phyloP scores from a whole-genome alignment of 2,888 invertebrate species.

The Eilema griseolum region DNA sequence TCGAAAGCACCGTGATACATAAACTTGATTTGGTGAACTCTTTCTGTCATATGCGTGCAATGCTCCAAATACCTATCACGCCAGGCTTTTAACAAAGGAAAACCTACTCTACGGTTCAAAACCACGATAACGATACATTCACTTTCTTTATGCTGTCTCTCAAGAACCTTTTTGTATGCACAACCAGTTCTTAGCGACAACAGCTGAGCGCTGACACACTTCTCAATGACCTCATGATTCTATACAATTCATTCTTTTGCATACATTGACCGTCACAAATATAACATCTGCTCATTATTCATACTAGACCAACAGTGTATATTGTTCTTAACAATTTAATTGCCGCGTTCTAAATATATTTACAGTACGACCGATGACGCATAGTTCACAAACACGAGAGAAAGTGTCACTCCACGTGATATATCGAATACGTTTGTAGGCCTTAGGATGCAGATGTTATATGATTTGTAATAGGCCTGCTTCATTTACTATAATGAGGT shows the following conservation, averaged over 20 bases:
- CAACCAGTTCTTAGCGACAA: conserved; percentile 57
- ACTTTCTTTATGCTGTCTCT: conserved; percentile 73
- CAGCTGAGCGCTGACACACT: conserved; percentile 61
- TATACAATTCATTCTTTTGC: conserved; percentile 23
- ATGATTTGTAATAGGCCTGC: neutral
- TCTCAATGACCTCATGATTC: conserved; percentile 31
- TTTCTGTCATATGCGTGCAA: conserved; percentile 13
- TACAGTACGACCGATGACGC: conserved; percentile 53
- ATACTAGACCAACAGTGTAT: conserved; percentile 41
- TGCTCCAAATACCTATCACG: conserved; percentile 31
- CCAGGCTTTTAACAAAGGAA: conserved; percentile 46
- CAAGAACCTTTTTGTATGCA: conserved; percentile 70
- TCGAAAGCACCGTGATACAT: neutral
- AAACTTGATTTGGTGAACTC: conserved; percentile 6
- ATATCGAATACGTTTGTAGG: conserved; percentile 35
- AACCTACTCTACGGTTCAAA: conserved; percentile 44
- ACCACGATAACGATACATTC: conserved; percentile 58
- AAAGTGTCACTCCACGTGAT: conserved; percentile 63
- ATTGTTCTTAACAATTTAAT: conserved; percentile 12
- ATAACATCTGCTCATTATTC: conserved; percentile 5
- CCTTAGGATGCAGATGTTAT: neutral
- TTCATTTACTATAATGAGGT: neutral
- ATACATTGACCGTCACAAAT: conserved; percentile 51
- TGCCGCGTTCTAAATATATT: conserved; percentile 28
- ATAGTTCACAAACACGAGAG: conserved; percentile 51